These are phyloP conservation scores for Branchellion lobata DNA, from an alignment of 2,888 invertebrate genomes.

Conservation along the genomic window DNA sequence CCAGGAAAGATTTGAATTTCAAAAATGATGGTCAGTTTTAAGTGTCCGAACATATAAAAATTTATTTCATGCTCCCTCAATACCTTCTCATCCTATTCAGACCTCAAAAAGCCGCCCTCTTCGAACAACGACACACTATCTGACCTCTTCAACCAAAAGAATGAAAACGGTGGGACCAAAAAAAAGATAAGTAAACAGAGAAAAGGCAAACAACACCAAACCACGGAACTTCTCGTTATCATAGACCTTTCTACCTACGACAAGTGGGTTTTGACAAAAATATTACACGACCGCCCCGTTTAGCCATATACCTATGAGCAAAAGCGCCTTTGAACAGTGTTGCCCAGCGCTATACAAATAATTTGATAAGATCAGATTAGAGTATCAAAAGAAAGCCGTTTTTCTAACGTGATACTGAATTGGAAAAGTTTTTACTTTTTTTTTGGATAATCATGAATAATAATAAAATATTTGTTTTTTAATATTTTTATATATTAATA, in stretches of 20 bases:
- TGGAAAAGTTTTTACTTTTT: no score
- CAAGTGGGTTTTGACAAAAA: no score
- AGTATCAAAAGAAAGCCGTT: no score
- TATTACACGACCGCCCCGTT: no score
- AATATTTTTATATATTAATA: not conserved
- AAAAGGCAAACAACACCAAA: not conserved
- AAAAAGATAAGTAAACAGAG: not conserved
- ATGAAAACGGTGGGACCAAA: no score
- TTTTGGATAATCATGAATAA: no score
- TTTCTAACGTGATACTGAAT: no score
- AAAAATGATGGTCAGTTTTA: constrained; percentile 1
- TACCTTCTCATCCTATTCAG: not conserved
- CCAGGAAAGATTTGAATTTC: not conserved
- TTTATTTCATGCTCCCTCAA: not conserved
- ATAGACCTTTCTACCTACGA: not conserved
- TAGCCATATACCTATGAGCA: no score
- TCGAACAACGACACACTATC: not conserved
- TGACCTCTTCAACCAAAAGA: not conserved
- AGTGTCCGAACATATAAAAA: no score
- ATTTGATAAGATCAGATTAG: no score
- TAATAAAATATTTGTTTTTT: not conserved
- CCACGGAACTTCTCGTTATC: not conserved
- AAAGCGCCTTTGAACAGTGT: no score
- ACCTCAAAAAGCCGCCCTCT: not conserved
- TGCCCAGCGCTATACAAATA: no score